A percentile compares a stretch with the other conserved stretches of the same genome.
Evolutionary conservation across 2,888 invertebrate species (phyloP).

Genomic region (Odontothrips loti): DNA sequence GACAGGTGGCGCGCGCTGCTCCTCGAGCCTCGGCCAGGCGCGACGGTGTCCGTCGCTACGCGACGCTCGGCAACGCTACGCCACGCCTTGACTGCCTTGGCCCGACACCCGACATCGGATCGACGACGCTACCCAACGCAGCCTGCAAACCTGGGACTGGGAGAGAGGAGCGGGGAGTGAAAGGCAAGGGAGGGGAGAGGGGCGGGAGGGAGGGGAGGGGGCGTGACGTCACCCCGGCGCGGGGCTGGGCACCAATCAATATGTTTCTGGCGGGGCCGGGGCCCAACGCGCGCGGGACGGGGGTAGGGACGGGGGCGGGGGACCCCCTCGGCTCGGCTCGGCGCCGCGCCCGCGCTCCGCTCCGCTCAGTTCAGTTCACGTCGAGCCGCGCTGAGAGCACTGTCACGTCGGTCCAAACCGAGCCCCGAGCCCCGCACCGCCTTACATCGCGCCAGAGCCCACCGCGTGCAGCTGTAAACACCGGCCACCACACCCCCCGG

Average conservation of each 20-base stretch:
- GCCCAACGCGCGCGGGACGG: too few species aligned
- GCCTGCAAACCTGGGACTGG: slow-evolving; percentile 43
- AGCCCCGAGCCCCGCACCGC: not conserved
- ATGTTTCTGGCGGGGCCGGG: slow-evolving; percentile 2
- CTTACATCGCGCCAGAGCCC: not conserved
- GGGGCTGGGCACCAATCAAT: slow-evolving; percentile 24
- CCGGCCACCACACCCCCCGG: not conserved
- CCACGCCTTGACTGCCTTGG: slow-evolving; percentile 48
- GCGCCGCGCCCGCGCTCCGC: not conserved
- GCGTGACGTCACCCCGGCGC: slow-evolving; percentile 42
- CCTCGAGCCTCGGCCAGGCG: slow-evolving; percentile 43
- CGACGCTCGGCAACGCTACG: slow-evolving; percentile 42
- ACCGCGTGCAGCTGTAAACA: slow-evolving; percentile 10
- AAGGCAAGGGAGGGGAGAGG: slow-evolving; percentile 38
- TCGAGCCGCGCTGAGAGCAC: not conserved
- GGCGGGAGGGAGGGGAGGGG: slow-evolving; percentile 40
- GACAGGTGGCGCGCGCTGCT: slow-evolving; percentile 42
- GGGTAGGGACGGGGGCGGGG: too few species aligned
- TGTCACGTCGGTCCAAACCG: not conserved
- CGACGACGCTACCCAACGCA: slow-evolving; percentile 42
- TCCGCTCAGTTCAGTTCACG: slow-evolving; percentile 4
- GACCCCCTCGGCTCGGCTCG: not conserved
- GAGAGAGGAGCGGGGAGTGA: not conserved
- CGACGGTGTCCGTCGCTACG: slow-evolving; percentile 36
- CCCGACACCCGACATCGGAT: too few species aligned